phyloP scores from a whole-genome alignment of 1,140 invertebrate genomes.

The Lordiphosa collinella region DNA sequence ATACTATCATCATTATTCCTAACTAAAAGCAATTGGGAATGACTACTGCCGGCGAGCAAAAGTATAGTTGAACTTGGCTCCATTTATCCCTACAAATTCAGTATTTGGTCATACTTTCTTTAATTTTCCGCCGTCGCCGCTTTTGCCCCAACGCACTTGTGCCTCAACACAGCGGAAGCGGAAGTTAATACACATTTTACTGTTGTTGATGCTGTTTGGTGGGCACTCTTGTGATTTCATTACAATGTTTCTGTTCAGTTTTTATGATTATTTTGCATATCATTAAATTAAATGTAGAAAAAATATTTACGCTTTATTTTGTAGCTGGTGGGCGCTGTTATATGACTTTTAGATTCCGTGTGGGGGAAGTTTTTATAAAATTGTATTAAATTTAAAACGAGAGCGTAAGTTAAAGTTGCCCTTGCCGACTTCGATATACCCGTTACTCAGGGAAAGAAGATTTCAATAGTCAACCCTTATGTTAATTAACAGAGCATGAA shows the following conservation, averaged over 20 bases:
- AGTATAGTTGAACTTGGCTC: too few species aligned
- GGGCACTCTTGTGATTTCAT: slow-evolving; percentile 57
- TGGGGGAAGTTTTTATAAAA: too few species aligned
- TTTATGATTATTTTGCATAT: slow-evolving; percentile 63
- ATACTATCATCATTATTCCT: too few species aligned
- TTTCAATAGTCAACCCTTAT: too few species aligned
- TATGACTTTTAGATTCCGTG: neutral
- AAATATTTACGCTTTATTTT: slow-evolving; percentile 34
- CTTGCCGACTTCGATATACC: too few species aligned
- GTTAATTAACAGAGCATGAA: too few species aligned
- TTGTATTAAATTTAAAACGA: too few species aligned
- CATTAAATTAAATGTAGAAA: slow-evolving; percentile 61
- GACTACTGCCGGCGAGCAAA: too few species aligned
- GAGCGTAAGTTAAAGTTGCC: too few species aligned
- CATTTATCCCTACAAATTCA: neutral
- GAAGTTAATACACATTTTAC: slow-evolving; percentile 54
- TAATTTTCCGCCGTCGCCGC: slow-evolving; percentile 27
- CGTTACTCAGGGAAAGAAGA: too few species aligned
- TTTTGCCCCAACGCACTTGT: neutral
- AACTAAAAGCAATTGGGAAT: too few species aligned
- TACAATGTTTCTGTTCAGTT: slow-evolving; percentile 32
- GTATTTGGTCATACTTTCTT: slow-evolving; percentile 1
- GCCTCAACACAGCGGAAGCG: slow-evolving; percentile 31
- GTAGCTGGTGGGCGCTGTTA: slow-evolving; percentile 10
- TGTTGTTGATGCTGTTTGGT: slow-evolving; percentile 39